Evolutionary conservation across 2,888 invertebrate species (phyloP), one percentile per base, ranked within the genome.

Genomic region (Heliconius erato): DNA sequence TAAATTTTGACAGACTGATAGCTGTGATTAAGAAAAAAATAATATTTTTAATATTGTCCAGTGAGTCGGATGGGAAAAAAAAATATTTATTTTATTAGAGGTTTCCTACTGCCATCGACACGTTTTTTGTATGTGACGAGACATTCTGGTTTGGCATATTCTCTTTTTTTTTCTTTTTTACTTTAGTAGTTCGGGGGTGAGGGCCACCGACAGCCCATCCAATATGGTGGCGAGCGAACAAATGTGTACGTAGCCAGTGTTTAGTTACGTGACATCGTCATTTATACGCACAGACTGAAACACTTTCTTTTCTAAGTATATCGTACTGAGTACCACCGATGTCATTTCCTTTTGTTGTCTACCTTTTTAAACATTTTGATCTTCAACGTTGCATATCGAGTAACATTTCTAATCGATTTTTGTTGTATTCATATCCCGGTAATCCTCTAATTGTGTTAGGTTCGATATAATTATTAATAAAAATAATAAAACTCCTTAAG

Each of bases 1-100:
- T 95, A 96, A 96, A 96, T 95, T 96, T 93, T 94, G 93, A 95
- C 96, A 96, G 96, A 96, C 96, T 96, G 96, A 96, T 95, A 95
- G 94, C 95, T 96, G 96, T 96, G 96, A 96, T 96, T 95, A 95
- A 95, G 94, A 84, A 81, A 44, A 71, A 83, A 94, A 54, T 54
- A 54, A 95, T 95, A 95, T 96, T 95, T 95, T 95, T 95, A 95
- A 95, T 95, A 95, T 94, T 94, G 94, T 95, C 96, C 96, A 96
- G 96, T 95, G 96, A 95, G 94, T 95, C 94, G 94, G 94, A 94
- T 94, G 93, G 93, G 90, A 94, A 94, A 91, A 94, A n/a, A 94
- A 91, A 94, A 94, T 95, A 95, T 95, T 95, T 95, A 95, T 95
- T 95, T 95, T 94, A 91, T 94, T 95, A 94, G 94, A 94, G 91